phyloP scores from a whole-genome alignment of 2,113 vertebrate genomes.

The Ptychochromis oligacanthus region DNA sequence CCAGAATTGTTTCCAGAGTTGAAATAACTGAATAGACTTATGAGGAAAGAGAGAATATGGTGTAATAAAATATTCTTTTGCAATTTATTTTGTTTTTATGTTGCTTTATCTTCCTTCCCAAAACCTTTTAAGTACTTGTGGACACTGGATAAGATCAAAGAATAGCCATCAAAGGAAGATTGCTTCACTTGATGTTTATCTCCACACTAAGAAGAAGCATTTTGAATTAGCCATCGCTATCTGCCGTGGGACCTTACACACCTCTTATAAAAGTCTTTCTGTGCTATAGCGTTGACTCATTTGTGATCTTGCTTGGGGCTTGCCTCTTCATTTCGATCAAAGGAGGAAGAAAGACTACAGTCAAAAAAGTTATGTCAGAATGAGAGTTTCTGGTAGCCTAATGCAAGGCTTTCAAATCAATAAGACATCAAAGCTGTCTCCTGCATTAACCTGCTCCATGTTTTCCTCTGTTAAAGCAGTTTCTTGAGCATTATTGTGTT shows the following conservation, averaged over 20 bases:
- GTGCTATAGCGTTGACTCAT: background rate
- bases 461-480: background rate
- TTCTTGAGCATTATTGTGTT: background rate
- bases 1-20: background rate
- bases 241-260: conserved; percentile 4
- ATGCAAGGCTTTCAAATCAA: conserved; percentile 17
- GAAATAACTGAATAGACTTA: background rate
- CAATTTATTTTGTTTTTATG: background rate
- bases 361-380: background rate
- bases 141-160: conserved; percentile 25
- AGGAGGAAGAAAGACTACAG: conserved; percentile 10
- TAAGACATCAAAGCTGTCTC: background rate
- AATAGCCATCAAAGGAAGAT: conserved; percentile 25
- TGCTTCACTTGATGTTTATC: conserved; percentile 37
- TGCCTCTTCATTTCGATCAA: background rate
- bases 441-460: background rate
- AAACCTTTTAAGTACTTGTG: conserved; percentile 14
- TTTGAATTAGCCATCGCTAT: conserved; percentile 14
- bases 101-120: background rate
- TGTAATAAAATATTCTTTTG: background rate
- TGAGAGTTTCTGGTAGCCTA: conserved; percentile 1
- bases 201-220: conserved; percentile 18
- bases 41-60: background rate
- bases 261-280: background rate
- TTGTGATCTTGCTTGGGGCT: background rate